phyloP scores from a whole-genome alignment of 2,113 vertebrate genomes.

The Microcebus ravelobensis region DNA sequence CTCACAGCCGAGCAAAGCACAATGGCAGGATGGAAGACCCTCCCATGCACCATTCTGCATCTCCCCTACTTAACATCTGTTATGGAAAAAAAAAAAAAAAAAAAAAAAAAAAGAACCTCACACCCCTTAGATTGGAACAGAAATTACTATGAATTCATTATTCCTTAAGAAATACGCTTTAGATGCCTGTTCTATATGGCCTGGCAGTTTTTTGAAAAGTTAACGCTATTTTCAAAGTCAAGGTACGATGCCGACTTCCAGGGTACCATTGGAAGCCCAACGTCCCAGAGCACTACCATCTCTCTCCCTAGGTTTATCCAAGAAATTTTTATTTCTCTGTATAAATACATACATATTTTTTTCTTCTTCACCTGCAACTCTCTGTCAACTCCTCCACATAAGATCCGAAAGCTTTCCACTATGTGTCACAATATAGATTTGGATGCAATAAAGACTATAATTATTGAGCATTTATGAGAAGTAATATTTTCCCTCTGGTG shows the following conservation, averaged over 20 bases:
- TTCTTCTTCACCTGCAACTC: slow-evolving; percentile 78
- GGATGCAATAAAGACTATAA: slow-evolving; percentile 87
- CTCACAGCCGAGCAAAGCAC: slow-evolving; percentile 65
- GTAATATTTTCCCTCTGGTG: slow-evolving; percentile 85
- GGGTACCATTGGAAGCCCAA: slow-evolving; percentile 50
- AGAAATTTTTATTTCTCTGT: background rate
- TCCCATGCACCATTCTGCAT: background rate
- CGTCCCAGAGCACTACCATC: background rate
- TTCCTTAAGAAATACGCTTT: slow-evolving; percentile 71
- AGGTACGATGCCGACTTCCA: slow-evolving; percentile 38
- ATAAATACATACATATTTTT: background rate
- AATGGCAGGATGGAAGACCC: slow-evolving; percentile 56
- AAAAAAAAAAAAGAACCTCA: background rate
- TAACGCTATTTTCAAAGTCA: slow-evolving; percentile 79
- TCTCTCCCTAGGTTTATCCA: background rate
- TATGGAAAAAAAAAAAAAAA: background rate
- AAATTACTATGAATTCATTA: slow-evolving; percentile 65
- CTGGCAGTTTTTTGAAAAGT: slow-evolving; percentile 67
- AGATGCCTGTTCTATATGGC: slow-evolving; percentile 55
- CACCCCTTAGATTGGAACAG: background rate
- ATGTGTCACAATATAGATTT: slow-evolving; percentile 83
- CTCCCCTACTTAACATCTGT: background rate
- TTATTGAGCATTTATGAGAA: slow-evolving; percentile 87
- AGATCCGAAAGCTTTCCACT: slow-evolving; percentile 82
- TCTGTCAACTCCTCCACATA: slow-evolving; percentile 82